phyloP scores from a whole-genome alignment of 2,888 invertebrate genomes.

The Luffia ferchaultella region DNA sequence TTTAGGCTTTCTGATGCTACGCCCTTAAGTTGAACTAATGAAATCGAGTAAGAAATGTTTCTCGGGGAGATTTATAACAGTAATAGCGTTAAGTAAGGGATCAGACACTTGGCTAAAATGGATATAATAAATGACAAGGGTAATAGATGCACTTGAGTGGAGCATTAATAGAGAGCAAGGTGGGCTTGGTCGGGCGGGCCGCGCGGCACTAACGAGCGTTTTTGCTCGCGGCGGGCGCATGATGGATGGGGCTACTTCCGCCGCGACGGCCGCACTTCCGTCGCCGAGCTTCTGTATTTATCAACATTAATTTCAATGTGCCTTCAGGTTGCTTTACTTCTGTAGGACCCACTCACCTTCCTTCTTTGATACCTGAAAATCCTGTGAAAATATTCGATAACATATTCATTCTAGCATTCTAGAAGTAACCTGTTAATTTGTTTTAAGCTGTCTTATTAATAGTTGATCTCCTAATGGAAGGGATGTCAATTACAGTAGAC shows the following conservation, averaged over 20 bases:
- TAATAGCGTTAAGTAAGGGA: slow-evolving; percentile 35
- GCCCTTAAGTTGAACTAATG: neutral
- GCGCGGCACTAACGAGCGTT: slow-evolving; percentile 56
- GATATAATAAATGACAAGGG: slow-evolving; percentile 63
- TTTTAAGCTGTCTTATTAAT: too few relatives aligned
- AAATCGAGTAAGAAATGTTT: neutral
- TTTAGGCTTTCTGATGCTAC: neutral
- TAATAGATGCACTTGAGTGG: slow-evolving; percentile 62
- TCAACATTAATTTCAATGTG: slow-evolving; percentile 59
- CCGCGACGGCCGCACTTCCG: slow-evolving; percentile 51
- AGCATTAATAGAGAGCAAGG: slow-evolving; percentile 58
- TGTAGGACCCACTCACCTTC: too few relatives aligned
- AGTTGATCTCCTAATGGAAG: too few relatives aligned
- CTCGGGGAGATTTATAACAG: slow-evolving; percentile 3
- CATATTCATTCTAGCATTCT: too few relatives aligned
- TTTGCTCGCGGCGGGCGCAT: slow-evolving; percentile 62
- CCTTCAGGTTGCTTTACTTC: slow-evolving; percentile 11
- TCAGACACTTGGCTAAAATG: slow-evolving; percentile 61
- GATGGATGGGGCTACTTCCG: slow-evolving; percentile 59
- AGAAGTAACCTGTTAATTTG: too few relatives aligned
- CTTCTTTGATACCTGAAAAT: too few relatives aligned
- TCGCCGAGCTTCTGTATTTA: slow-evolving; percentile 52
- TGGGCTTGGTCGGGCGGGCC: slow-evolving; percentile 15
- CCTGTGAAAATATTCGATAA: too few relatives aligned
- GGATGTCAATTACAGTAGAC: too few relatives aligned